Percentiles rank a stretch among this genome's conserved stretches.
Conservation (phyloP, 2,113 vertebrate species). For the Python bivittatus region DNA sequence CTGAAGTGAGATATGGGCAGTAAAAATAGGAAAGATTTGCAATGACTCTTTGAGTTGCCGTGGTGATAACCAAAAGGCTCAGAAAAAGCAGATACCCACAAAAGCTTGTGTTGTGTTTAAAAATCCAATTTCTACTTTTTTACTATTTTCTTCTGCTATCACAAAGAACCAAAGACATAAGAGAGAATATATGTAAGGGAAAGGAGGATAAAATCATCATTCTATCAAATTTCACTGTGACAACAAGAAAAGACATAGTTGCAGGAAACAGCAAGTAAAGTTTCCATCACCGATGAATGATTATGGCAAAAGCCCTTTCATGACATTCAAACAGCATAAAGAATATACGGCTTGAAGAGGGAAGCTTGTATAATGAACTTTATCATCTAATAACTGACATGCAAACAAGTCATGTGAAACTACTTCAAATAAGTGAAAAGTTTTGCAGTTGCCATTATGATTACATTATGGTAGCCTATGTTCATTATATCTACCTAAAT, state of each 20-base stretch:
- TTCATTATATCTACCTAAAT: background rate
- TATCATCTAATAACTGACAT: background rate
- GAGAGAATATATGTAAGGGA: background rate
- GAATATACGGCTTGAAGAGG: background rate
- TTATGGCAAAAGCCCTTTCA: background rate
- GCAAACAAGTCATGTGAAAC: background rate
- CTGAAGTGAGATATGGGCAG: slow-evolving; percentile 25
- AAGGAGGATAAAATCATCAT: background rate
- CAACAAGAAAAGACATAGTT: background rate
- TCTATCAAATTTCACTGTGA: background rate
- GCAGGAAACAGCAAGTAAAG: background rate
- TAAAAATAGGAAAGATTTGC: slow-evolving; percentile 21
- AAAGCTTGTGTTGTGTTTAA: background rate
- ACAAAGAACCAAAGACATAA: background rate
- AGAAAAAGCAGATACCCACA: background rate
- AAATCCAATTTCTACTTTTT: background rate
- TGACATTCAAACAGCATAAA: background rate
- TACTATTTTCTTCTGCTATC: background rate
- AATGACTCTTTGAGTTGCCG: slow-evolving; percentile 2
- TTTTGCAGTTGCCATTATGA: background rate
- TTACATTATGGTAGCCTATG: background rate
- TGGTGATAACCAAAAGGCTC: slow-evolving; percentile 13
- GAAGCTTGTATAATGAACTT: background rate
- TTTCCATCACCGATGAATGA: background rate
- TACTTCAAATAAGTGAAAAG: background rate